These are phyloP conservation scores for Tragelaphus scriptus DNA, from an alignment of 2,113 vertebrate species.

Conservation along the genomic window DNA sequence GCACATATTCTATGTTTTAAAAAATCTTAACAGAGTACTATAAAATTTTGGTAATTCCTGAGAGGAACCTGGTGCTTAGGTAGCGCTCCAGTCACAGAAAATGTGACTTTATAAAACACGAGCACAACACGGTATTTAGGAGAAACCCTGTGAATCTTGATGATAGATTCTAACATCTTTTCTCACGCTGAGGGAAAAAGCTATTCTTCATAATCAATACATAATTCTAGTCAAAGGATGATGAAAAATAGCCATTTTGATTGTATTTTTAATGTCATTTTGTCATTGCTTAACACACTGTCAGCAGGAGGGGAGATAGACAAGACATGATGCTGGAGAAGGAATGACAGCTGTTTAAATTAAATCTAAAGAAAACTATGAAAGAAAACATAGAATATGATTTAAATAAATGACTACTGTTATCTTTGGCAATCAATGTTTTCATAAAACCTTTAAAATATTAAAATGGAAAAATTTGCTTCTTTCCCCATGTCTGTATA, in stretches of 20 bases:
- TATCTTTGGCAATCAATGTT: background rate
- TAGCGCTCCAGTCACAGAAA: background rate
- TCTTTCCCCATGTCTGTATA: background rate
- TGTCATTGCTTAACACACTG: conserved; percentile 46
- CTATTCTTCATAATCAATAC: conserved; percentile 1
- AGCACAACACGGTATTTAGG: background rate
- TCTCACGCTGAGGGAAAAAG: background rate
- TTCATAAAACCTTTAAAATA: background rate
- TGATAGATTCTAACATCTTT: background rate
- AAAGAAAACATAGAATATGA: background rate
- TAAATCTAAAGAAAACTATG: conserved; percentile 25
- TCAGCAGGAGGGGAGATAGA: conserved; percentile 12
- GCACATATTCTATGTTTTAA: background rate
- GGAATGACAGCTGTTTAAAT: conserved; percentile 27
- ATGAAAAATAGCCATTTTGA: conserved; percentile 30
- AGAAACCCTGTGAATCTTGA: background rate
- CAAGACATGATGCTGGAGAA: background rate
- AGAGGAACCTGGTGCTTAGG: background rate
- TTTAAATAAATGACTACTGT: conserved; percentile 25
- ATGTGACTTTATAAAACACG: background rate
- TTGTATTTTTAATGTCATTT: conserved; percentile 61
- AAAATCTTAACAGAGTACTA: background rate
- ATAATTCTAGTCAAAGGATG: background rate
- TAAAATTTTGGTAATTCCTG: background rate
- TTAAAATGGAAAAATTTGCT: background rate